These are phyloP conservation scores for Pseudopleuronectes americanus DNA, from an alignment of 2,797 vertebrate species.

Conservation along the genomic window DNA sequence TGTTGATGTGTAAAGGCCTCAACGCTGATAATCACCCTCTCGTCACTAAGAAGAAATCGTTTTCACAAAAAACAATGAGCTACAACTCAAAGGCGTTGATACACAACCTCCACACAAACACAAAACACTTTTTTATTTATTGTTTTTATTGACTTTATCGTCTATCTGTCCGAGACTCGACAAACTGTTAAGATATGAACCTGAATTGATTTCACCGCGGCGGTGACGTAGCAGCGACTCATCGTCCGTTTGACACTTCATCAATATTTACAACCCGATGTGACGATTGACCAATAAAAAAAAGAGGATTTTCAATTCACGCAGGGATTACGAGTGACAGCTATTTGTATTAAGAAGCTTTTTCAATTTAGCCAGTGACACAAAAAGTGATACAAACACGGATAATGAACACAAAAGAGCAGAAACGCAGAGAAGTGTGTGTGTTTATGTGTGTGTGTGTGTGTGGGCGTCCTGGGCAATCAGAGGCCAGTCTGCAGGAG, in stretches of 20 bases:
- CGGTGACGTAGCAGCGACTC: not conserved
- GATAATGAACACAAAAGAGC: slow-evolving; percentile 41
- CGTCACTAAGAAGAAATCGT: too few relatives aligned
- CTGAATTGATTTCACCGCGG: slow-evolving; percentile 46
- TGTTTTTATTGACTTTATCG: too few relatives aligned
- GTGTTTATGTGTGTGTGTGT: not conserved
- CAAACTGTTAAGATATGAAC: slow-evolving; percentile 39
- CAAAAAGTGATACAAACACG: slow-evolving; percentile 13
- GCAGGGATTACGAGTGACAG: not conserved
- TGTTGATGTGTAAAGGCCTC: too few relatives aligned
- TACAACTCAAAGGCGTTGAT: too few relatives aligned
- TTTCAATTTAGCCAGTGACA: slow-evolving; percentile 1
- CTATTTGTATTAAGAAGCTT: too few relatives aligned
- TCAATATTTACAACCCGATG: slow-evolving; percentile 43
- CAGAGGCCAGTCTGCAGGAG: slow-evolving; percentile 53
- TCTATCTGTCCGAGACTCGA: not conserved
- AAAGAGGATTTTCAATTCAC: slow-evolving; percentile 4
- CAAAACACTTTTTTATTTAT: too few relatives aligned
- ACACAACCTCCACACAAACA: too few relatives aligned
- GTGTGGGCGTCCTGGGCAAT: slow-evolving; percentile 39
- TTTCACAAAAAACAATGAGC: too few relatives aligned
- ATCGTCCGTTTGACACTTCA: slow-evolving; percentile 10
- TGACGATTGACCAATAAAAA: slow-evolving; percentile 18
- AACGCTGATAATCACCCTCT: too few relatives aligned
- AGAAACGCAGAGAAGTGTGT: slow-evolving; percentile 10